Evolutionary conservation across 1,140 invertebrate genomes (phyloP).

Genomic region (Diachasma alloeum): DNA sequence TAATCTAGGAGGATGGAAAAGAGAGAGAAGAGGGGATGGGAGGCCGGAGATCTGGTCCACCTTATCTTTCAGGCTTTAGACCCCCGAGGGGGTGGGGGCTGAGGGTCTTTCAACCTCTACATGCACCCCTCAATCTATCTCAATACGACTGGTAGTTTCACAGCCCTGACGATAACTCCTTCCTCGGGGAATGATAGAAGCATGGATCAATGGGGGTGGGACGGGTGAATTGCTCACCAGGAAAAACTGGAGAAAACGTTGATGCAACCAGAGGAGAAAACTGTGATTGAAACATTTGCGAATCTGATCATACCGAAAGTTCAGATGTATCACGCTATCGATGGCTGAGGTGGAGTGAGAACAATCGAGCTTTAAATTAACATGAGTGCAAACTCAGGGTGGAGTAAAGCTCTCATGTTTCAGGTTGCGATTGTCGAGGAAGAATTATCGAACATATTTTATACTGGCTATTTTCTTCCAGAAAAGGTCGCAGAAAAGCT

Average conservation of each 20-base stretch:
- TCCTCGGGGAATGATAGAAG: slow-evolving; percentile 27
- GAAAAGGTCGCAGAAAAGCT: too few species aligned
- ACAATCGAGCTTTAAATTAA: too few species aligned
- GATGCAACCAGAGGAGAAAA: slow-evolving; percentile 36
- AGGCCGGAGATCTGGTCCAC: slow-evolving; percentile 41
- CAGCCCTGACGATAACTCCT: slow-evolving; percentile 56
- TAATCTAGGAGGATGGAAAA: slow-evolving; percentile 62
- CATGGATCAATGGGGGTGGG: background rate
- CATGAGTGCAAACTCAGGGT: too few species aligned
- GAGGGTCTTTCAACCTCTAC: slow-evolving; percentile 11
- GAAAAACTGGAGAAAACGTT: slow-evolving; percentile 32
- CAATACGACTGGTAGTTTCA: slow-evolving; percentile 49
- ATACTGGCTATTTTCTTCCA: too few species aligned
- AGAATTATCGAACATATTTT: too few species aligned
- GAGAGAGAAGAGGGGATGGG: slow-evolving; percentile 39
- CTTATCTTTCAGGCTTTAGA: slow-evolving; percentile 67
- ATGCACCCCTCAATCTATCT: slow-evolving; percentile 17
- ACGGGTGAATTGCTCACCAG: background rate
- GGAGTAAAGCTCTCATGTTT: too few species aligned
- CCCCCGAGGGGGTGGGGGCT: slow-evolving; percentile 26
- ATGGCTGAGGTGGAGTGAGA: too few species aligned
- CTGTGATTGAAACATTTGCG: slow-evolving; percentile 34
- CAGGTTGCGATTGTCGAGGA: too few species aligned
- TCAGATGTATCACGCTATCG: too few species aligned
- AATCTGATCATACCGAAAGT: slow-evolving; percentile 41